These are phyloP conservation scores for Stenchaetothrips biformis DNA, from an alignment of 2,888 invertebrate genomes.

Conservation along the genomic window DNA sequence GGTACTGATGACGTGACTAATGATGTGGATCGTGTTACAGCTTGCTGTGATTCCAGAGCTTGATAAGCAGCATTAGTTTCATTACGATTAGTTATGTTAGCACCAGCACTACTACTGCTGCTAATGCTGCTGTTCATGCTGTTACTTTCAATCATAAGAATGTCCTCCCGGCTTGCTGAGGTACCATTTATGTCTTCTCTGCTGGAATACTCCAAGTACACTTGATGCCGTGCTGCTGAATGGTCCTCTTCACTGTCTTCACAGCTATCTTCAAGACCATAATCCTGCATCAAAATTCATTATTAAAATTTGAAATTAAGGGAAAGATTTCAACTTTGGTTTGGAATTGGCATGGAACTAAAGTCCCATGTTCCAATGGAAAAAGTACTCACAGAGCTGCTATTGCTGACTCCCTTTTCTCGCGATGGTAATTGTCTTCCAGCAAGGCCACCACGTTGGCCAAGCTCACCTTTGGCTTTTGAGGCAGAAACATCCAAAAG, in stretches of 20 bases:
- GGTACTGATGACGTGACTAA: background rate
- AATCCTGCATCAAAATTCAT: slow-evolving; percentile 52
- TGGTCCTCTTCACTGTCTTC: slow-evolving; percentile 55
- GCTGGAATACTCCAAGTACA: slow-evolving; percentile 35
- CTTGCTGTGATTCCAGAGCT: background rate
- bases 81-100: background rate
- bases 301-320: background rate
- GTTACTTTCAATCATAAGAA: slow-evolving; percentile 28
- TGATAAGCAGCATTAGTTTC: background rate
- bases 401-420: slow-evolving; percentile 52
- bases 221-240: slow-evolving; percentile 42
- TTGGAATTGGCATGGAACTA: background rate
- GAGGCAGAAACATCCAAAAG: slow-evolving; percentile 82
- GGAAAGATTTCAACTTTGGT: background rate
- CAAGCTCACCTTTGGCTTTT: slow-evolving; percentile 80
- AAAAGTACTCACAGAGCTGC: slow-evolving; percentile 55
- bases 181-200: slow-evolving; percentile 31
- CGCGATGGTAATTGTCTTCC: slow-evolving; percentile 61
- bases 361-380: background rate
- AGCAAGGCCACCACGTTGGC: slow-evolving; percentile 64
- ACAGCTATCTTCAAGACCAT: slow-evolving; percentile 71
- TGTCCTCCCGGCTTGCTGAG: slow-evolving; percentile 4
- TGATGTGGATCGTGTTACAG: background rate
- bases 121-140: slow-evolving; percentile 36
- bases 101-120: slow-evolving; percentile 33